Evolutionary conservation across 2,888 invertebrate species (phyloP).

Genomic region (Coelogynopora nodosa): DNA sequence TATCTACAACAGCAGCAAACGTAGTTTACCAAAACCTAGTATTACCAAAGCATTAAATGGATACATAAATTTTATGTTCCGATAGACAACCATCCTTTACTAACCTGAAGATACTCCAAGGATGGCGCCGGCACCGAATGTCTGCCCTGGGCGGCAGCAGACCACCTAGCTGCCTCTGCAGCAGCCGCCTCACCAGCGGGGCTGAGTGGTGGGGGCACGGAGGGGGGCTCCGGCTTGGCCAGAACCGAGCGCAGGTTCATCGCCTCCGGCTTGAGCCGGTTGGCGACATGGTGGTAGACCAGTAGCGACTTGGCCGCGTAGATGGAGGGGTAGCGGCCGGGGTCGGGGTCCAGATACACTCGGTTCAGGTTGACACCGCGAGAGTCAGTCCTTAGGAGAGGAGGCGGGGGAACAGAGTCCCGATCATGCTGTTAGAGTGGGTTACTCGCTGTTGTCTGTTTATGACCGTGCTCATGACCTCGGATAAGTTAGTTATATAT

Average conservation of each 20-base stretch:
- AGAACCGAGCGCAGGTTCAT: background rate
- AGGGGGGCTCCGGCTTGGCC: background rate
- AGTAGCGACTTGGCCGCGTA: slow-evolving; percentile 75
- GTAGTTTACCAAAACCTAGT: too few species aligned
- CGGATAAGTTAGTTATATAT: too few species aligned
- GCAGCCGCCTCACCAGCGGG: background rate
- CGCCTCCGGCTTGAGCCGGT: slow-evolving; percentile 3
- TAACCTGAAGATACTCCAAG: background rate
- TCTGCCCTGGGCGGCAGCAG: background rate
- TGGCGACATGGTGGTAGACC: slow-evolving; percentile 60
- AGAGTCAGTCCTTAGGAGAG: slow-evolving; percentile 69
- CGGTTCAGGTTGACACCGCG: slow-evolving; percentile 82
- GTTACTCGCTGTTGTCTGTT: too few species aligned
- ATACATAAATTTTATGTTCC: too few species aligned
- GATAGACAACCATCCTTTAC: too few species aligned
- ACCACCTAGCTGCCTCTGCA: background rate
- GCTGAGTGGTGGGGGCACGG: background rate
- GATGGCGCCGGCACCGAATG: background rate
- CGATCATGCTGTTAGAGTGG: too few species aligned
- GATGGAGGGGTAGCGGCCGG: slow-evolving; percentile 74
- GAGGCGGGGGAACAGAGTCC: background rate
- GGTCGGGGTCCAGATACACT: slow-evolving; percentile 76
- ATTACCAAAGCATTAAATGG: too few species aligned
- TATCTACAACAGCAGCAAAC: too few species aligned
- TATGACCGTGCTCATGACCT: too few species aligned